Percentiles rank a stretch among this genome's conserved stretches.
Conservation (phyloP, 2,888 invertebrate genomes). For the Clostera curtula region DNA sequence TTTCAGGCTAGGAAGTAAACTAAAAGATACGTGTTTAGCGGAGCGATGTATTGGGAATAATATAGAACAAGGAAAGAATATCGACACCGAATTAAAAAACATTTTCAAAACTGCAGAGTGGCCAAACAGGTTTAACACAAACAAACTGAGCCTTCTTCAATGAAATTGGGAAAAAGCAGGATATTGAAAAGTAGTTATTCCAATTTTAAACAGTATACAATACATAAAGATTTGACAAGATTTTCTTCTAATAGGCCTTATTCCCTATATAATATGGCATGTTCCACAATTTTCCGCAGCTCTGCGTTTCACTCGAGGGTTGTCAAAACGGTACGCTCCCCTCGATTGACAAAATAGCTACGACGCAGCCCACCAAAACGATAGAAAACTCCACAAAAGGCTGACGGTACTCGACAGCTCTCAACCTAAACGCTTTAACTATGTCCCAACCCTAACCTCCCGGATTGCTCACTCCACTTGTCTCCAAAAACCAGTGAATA, state of each 20-base stretch:
- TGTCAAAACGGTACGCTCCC: slow-evolving; percentile 59
- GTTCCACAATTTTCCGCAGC: slow-evolving; percentile 38
- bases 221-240: too few species aligned
- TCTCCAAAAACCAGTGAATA: slow-evolving; percentile 68
- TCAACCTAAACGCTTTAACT: slow-evolving; percentile 73
- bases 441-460: slow-evolving; percentile 67
- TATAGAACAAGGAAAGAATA: too few species aligned
- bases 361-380: slow-evolving; percentile 57
- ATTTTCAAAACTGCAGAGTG: too few species aligned
- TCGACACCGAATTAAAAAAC: too few species aligned
- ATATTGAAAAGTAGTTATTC: too few species aligned
- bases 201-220: too few species aligned
- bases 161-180: too few species aligned
- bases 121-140: too few species aligned
- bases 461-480: slow-evolving; percentile 73
- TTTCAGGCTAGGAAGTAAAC: too few species aligned
- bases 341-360: slow-evolving; percentile 68
- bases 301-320: slow-evolving; percentile 36
- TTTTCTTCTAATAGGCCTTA: neutral
- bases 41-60: too few species aligned
- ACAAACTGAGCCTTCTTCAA: too few species aligned
- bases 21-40: too few species aligned
- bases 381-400: slow-evolving; percentile 69
- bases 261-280: slow-evolving; percentile 9
- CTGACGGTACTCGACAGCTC: slow-evolving; percentile 57